Percentiles rank a stretch among this genome's conserved stretches.
Evolutionary conservation across 2,113 vertebrate genomes (phyloP).

Genomic region (Orycteropus afer): DNA sequence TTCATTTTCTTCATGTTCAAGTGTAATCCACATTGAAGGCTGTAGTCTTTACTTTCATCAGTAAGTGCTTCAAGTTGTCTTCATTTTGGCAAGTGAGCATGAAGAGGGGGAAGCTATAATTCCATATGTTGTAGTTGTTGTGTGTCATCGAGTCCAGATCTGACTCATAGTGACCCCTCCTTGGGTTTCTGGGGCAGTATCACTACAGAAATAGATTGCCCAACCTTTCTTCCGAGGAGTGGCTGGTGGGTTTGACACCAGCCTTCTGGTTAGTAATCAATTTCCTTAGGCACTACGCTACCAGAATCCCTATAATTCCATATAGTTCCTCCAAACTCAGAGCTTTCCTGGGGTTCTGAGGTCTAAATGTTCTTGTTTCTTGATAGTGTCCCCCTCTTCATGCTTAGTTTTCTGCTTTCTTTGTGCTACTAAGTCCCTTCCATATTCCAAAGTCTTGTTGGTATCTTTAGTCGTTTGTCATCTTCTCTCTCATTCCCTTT

Average conservation of each 20-base stretch:
- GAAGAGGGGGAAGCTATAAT: background rate
- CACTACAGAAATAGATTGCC: too few species aligned
- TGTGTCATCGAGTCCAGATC: too few species aligned
- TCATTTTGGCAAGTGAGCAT: background rate
- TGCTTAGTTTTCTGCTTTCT: constrained; percentile 10
- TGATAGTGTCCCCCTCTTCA: background rate
- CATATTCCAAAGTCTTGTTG: background rate
- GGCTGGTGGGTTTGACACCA: too few species aligned
- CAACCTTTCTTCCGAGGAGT: too few species aligned
- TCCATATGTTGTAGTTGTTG: background rate
- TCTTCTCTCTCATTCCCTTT: background rate
- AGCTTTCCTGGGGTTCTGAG: constrained; percentile 21
- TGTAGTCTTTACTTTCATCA: background rate
- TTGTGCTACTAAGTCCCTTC: background rate
- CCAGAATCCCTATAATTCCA: too few species aligned
- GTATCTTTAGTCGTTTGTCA: background rate
- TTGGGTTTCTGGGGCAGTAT: too few species aligned
- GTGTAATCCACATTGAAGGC: background rate
- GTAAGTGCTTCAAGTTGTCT: background rate
- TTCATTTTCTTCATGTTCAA: background rate
- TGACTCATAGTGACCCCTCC: background rate
- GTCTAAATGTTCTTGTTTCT: background rate
- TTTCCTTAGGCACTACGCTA: too few species aligned
- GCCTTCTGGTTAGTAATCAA: too few species aligned
- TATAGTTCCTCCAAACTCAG: background rate